Evolutionary conservation across 2,113 vertebrate species (phyloP), one percentile per base, ranked within the genome.

Genomic region (Dinomys branickii): DNA sequence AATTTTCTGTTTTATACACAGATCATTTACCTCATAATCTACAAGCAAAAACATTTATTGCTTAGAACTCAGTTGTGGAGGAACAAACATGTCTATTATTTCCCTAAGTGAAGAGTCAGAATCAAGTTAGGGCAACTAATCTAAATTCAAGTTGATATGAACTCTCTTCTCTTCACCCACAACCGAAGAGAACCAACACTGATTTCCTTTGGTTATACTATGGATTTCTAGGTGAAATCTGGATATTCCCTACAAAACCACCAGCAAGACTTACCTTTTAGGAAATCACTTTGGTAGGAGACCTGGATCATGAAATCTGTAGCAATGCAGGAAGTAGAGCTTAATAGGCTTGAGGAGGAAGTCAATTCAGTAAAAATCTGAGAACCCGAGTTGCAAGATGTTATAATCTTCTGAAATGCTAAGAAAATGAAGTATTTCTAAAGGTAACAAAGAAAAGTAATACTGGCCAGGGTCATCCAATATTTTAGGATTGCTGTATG

Each of bases 1-100:
- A n/a, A 47, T 1, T 73, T 33, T 0, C 19, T 10, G 17, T 6
- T 22, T 26, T 6, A 33, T 0, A 22, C 22, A 44, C 2, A 24
- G 20, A 67, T n/a, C n/a, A 75, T 38, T 41, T 5, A 81, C 56
- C 83, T 85, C n/a, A 52, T 24, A 69, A 63, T 75, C 17, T 92
- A 2, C 16, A 52, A 12, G 19, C 56, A 50, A 30, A 88, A n/a
- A n/a, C n/a, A 35, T 67, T 35, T 67, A 67, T 67, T 67, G 5
- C 16, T 67, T 67, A 8, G 65, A 8, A 69, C 16, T 35, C 35
- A 69, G 3, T 7, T n/a, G 16, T 69, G 33, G 7, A 69, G 65
- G 3, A 69, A n/a, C 35, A 69, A n/a, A 8, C 33, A n/a, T 69
- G 35, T 8, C 65, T 67, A n/a, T n/a, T 69, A 69, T 5, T 17